Base-by-base conservation (phyloP, 2,113 vertebrate species). In the Micronycteris hirsuta region DNA sequence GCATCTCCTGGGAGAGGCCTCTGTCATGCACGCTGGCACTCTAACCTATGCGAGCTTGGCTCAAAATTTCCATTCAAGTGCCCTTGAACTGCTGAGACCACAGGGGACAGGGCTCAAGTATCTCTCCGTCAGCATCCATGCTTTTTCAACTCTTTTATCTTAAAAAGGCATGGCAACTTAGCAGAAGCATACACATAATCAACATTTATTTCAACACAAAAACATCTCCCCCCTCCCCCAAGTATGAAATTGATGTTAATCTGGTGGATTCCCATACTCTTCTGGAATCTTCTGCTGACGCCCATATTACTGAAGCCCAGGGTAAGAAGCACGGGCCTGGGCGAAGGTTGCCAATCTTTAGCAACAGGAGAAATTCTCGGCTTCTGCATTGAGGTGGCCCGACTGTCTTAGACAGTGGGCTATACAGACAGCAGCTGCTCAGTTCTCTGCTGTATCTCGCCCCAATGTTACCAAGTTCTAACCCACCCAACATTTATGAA, bases 111-210 rank as follows among this genome's bases (percentile, higher is more conserved):
- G 73, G 38, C 4, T 43, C n/a, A 87, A 38, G 49, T 31, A 52
- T 67, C 90, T 91, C n/a, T 58, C 26, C 71, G 49, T 13, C 31
- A 54, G 19, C 31, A 41, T 7, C 6, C 4, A 15, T 36, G 26
- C 70, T 52, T 91, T 94, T 70, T 17, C 28, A 65, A 58, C 45
- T 82, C 93, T 95, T 80, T 31, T 45, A 77, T 43, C 73, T 88
- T 19, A 14, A 77, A 83, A 71, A 80, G 47, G 3, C 58, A 61
- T 3, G 9, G 45, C 22, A 33, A 54, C 22, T 87, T 87, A 54
- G 14, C 36, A 54, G 5, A 70, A 54, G 43, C 41, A 71, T 28
- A 89, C 5, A 43, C 4, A 49, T 12, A 17, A 71, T 52, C 71
- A 41, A 88, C n/a, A 65, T n/a, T 45, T 47, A 78, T 58, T 78